These are phyloP conservation scores for Epinotia bilunana DNA, from an alignment of 2,888 invertebrate genomes.

Conservation along the genomic window DNA sequence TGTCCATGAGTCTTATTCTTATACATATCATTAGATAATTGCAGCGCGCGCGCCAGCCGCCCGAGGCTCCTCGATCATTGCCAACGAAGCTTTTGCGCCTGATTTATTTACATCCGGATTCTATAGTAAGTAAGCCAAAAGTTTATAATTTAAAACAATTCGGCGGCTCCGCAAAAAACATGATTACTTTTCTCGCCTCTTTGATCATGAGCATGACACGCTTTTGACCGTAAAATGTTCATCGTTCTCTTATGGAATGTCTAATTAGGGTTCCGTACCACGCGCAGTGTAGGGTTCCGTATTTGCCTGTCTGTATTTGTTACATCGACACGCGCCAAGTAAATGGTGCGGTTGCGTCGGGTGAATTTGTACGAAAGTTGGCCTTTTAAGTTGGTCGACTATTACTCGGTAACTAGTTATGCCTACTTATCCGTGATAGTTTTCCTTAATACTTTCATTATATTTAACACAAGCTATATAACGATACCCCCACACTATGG, in stretches of 20 bases:
- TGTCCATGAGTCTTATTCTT: constrained; percentile 9
- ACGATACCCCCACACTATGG: no score
- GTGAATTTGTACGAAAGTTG: no score
- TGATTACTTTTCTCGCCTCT: constrained; percentile 11
- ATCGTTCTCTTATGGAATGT: background rate
- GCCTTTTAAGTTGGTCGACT: no score
- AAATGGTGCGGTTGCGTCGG: no score
- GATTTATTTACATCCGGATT: constrained; percentile 81
- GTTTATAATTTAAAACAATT: constrained; percentile 42
- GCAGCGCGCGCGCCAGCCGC: constrained; percentile 60
- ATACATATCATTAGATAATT: constrained; percentile 59
- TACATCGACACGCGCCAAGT: no score
- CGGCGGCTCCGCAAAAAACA: constrained; percentile 31
- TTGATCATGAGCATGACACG: background rate
- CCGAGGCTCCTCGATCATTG: constrained; percentile 57
- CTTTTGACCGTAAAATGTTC: constrained; percentile 11
- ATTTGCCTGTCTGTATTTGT: no score
- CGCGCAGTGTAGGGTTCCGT: no score
- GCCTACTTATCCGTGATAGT: no score
- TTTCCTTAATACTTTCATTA: no score
- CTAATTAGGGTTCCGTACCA: background rate
- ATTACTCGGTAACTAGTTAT: no score
- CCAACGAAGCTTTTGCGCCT: constrained; percentile 65
- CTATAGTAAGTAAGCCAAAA: constrained; percentile 55
- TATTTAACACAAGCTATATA: no score